These are phyloP conservation scores for Steinernema carpocapsae DNA, from an alignment of 2,888 invertebrate genomes.

Conservation along the genomic window DNA sequence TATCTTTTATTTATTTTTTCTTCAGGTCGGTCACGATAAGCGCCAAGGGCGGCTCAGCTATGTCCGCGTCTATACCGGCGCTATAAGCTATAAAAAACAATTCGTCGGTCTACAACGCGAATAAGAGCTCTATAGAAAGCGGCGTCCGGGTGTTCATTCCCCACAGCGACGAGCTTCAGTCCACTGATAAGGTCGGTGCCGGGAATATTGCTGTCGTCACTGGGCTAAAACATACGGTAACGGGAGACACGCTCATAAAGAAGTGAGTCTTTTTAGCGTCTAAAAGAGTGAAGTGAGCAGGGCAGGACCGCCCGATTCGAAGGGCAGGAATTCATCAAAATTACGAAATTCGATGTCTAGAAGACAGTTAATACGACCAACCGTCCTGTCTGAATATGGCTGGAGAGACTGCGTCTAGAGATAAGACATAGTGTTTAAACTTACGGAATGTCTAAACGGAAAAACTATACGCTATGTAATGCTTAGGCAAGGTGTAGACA, in stretches of 20 bases:
- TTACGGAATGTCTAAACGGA: no score
- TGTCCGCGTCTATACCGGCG: constrained; percentile 75
- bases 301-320: no score
- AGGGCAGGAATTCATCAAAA: no score
- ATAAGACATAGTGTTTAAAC: no score
- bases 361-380: no score
- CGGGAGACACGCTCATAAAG: constrained; percentile 72
- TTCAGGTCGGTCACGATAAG: constrained; percentile 90
- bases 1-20: no score
- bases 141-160: constrained; percentile 77
- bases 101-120: constrained; percentile 50
- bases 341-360: no score
- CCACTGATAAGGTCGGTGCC: constrained; percentile 49
- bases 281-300: no score
- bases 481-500: no score
- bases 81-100: constrained; percentile 49
- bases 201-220: constrained; percentile 90
- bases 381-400: no score
- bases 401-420: no score
- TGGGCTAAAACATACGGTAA: constrained; percentile 81
- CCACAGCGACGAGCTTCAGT: constrained; percentile 85
- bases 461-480: no score
- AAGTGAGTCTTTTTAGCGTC: neutral
- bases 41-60: constrained; percentile 86
- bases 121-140: constrained; percentile 64